Evolutionary conservation across 2,797 vertebrate species (phyloP), one percentile per base, ranked within the genome.

Genomic region (Sternotherus odoratus): DNA sequence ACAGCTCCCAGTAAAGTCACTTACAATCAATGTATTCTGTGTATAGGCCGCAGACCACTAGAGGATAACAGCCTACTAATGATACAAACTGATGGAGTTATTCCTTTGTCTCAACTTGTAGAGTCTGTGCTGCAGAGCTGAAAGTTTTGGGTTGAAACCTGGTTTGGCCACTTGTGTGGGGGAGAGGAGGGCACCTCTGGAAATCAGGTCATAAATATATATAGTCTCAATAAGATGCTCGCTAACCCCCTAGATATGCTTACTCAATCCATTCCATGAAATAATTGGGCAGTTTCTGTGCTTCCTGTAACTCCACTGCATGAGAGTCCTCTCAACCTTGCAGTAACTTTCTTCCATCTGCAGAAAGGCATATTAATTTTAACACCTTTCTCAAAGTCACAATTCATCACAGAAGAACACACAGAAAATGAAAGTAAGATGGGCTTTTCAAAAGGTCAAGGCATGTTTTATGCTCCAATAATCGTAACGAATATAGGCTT

Each of bases 391-490:
- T 97, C 87, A 95, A 84, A 95, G 95, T 77, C 87, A 53, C 95
- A 92, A 95, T 93, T 95, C 95, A 90, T 90, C 91, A 93, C 79
- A 92, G 92, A 92, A 89, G 91, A 94, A 97, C 96, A 86, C 56
- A 66, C 57, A 82, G 87, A 85, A 95, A 97, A 96, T 93, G 85
- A 93, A 86, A 95, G 39, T 66, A 85, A 63, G 89, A 82, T 91
- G 87, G 93, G 95, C 95, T 97, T 97, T 96, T 85, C 83, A 87
- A 97, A 96, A 97, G 97, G 96, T 95, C 94, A 89, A 72, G 66
- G 92, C 89, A 75, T 93, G 89, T 93, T 96, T 69, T 97, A 87
- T 94, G 89, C 4, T 91, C 90, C 91, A 90, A 86, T 93, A 93
- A 91, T 75, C 84, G 86, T 63, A 85, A 4, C 5, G 54, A 95